Conservation (phyloP, 2,888 invertebrate genomes). For the Nomada lathburiana region DNA sequence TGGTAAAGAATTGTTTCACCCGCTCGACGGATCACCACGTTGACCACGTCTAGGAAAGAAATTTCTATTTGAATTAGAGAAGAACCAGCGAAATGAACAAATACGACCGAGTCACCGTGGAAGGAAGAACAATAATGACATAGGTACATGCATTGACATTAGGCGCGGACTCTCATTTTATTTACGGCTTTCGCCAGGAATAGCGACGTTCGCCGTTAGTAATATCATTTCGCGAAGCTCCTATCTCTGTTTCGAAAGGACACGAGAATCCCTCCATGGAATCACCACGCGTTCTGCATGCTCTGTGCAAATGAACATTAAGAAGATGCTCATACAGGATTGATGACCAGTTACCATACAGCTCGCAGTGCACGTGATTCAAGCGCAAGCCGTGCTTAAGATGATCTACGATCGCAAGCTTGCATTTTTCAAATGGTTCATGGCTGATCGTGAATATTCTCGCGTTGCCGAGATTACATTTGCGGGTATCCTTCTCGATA, state of each 20-base stretch:
- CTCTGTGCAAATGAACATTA: constrained; percentile 42
- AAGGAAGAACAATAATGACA: constrained; percentile 16
- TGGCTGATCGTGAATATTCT: background rate
- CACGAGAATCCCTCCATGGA: constrained; percentile 2
- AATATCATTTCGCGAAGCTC: constrained; percentile 27
- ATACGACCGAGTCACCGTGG: constrained; percentile 4
- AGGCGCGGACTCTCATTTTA: constrained; percentile 26
- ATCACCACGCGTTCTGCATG: constrained; percentile 14
- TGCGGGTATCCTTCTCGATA: background rate
- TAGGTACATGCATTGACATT: background rate
- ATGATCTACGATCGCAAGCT: constrained; percentile 7
- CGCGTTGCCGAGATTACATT: background rate
- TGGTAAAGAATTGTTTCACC: background rate
- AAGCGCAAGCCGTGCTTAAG: background rate
- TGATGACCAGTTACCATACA: constrained; percentile 63
- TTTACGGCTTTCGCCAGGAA: constrained; percentile 14
- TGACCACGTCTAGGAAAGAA: background rate
- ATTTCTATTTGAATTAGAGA: background rate
- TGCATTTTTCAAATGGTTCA: constrained; percentile 19
- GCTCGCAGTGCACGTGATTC: constrained; percentile 29
- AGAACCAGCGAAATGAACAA: background rate
- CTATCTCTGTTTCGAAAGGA: constrained; percentile 43
- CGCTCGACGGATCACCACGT: background rate
- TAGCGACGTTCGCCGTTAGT: constrained; percentile 19
- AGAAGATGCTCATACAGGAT: constrained; percentile 46